Evolutionary conservation across 1,140 invertebrate genomes (phyloP).

Genomic region (Centruroides sculpturatus): DNA sequence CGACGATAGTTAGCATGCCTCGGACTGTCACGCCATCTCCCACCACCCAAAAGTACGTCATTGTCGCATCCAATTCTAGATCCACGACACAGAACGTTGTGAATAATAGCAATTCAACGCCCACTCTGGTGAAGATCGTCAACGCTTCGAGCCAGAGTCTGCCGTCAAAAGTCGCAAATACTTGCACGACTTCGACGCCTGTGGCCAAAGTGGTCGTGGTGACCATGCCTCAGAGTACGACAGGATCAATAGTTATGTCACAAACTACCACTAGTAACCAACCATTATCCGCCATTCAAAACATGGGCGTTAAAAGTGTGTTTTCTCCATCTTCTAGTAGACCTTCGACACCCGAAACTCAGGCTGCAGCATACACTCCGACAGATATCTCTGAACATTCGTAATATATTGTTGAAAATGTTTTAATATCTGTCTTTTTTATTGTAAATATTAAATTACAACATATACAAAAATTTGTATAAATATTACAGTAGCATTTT

Average conservation of each 20-base stretch:
- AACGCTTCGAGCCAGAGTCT: neutral
- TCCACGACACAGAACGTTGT: neutral
- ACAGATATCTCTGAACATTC: too few species aligned
- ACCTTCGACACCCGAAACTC: neutral
- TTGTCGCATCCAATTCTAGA: conserved; percentile 24
- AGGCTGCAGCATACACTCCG: too few species aligned
- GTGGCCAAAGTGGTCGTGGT: conserved; percentile 14
- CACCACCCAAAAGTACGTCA: conserved; percentile 27
- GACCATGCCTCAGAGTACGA: too few species aligned
- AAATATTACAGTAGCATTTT: too few species aligned
- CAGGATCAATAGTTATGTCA: neutral
- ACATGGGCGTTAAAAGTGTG: neutral
- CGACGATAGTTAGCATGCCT: conserved; percentile 17
- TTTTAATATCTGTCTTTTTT: too few species aligned
- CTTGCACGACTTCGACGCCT: conserved; percentile 1
- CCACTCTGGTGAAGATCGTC: conserved; percentile 15
- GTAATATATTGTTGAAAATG: too few species aligned
- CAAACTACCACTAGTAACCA: neutral
- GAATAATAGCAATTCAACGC: conserved; percentile 3
- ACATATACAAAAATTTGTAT: too few species aligned
- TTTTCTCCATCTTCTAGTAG: neutral
- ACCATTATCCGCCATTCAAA: neutral
- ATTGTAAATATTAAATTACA: too few species aligned
- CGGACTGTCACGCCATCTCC: conserved; percentile 17
- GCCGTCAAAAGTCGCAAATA: neutral